phyloP scores from a whole-genome alignment of 1,140 invertebrate species.

The Kradibia gibbosae region DNA sequence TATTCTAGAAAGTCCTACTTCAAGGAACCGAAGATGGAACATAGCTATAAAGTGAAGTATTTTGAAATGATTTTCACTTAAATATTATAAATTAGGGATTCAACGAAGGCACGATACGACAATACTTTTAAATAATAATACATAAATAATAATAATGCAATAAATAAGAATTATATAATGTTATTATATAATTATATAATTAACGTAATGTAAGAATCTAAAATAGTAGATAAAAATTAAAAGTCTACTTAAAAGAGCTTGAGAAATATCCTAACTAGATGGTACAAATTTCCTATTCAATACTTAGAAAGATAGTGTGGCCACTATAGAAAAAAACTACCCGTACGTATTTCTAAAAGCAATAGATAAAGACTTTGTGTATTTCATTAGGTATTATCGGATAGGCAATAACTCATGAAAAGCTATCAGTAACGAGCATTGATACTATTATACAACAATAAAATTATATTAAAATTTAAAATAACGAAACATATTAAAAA shows the following conservation, averaged over 20 bases:
- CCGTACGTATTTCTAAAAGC: not conserved
- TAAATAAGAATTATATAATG: no score
- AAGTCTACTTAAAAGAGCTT: no score
- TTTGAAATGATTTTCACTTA: not conserved
- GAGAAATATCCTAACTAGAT: no score
- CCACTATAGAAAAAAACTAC: slow-evolving; percentile 43
- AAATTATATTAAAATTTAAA: not conserved
- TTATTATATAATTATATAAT: no score
- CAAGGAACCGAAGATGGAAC: not conserved
- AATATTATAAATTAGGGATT: no score
- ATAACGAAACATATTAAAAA: not conserved
- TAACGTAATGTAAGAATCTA: no score
- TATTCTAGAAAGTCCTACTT: not conserved
- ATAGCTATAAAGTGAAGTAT: not conserved
- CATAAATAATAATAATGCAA: no score
- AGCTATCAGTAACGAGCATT: not conserved
- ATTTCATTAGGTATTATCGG: no score
- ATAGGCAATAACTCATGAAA: no score
- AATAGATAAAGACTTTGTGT: not conserved
- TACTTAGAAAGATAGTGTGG: slow-evolving; percentile 16
- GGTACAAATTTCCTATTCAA: slow-evolving; percentile 34
- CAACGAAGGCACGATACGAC: no score
- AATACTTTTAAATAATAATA: no score
- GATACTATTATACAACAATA: not conserved
- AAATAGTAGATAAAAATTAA: no score